phyloP scores from a whole-genome alignment of 2,113 vertebrate genomes.

The Paramisgurnus dabryanus region DNA sequence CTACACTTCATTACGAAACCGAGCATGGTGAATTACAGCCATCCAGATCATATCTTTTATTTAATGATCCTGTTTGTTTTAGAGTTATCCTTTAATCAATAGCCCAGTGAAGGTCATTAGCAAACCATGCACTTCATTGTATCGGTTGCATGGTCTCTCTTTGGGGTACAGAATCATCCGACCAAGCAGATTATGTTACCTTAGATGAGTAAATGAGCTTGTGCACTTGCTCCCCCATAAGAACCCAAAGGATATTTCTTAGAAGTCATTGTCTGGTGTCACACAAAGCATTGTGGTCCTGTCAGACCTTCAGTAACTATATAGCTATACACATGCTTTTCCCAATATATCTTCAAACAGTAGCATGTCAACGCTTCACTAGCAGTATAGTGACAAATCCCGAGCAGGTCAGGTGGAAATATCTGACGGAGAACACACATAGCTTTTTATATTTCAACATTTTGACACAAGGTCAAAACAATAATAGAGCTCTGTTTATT shows the following conservation, averaged over 20 bases:
- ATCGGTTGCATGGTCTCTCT: conserved; percentile 8
- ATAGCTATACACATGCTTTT: conserved; percentile 38
- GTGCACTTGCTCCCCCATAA: conserved; percentile 39
- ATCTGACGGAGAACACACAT: conserved; percentile 37
- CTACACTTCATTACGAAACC: not conserved
- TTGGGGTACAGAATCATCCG: not conserved
- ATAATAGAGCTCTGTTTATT: conserved; percentile 27
- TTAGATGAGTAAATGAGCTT: conserved; percentile 24
- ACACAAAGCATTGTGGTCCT: conserved; percentile 8
- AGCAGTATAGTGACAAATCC: conserved; percentile 13
- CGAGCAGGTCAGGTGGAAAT: conserved; percentile 38
- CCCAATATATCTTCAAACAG: conserved; percentile 42
- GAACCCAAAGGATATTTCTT: conserved; percentile 26
- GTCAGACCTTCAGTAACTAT: conserved; percentile 13
- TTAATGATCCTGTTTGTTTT: conserved; percentile 12
- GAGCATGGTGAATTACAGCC: not conserved
- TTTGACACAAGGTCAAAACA: conserved; percentile 37
- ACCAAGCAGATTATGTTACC: conserved; percentile 25
- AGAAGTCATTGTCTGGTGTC: conserved; percentile 34
- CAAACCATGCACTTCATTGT: not conserved
- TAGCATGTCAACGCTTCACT: conserved; percentile 19
- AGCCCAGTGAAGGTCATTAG: conserved; percentile 34
- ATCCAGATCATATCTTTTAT: not conserved
- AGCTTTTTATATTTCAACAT: conserved; percentile 40
- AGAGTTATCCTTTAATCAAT: conserved; percentile 7